Evolutionary conservation across 2,888 invertebrate genomes (phyloP).

Genomic region (Heliconius cydno): DNA sequence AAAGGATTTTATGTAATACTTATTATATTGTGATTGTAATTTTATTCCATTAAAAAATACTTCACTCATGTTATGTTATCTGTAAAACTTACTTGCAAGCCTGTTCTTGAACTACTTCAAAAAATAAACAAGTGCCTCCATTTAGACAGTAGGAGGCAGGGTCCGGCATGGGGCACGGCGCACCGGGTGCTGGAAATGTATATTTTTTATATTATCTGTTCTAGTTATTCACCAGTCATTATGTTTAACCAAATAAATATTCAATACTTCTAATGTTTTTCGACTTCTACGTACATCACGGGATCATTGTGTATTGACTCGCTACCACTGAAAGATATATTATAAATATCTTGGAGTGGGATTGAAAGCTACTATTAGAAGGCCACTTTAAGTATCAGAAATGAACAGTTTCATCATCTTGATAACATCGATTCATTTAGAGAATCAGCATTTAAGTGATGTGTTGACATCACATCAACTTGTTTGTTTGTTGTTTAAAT

Average conservation of each 20-base stretch:
- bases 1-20: no score
- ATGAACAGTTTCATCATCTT: neutral
- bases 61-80: neutral
- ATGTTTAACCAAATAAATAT: no score
- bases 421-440: neutral
- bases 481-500: no score
- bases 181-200: constrained; percentile 77
- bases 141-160: constrained; percentile 91
- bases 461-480: no score
- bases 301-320: neutral
- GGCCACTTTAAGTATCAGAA: neutral
- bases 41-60: neutral
- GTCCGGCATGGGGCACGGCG: constrained; percentile 86
- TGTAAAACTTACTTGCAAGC: constrained; percentile 92
- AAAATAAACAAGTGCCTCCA: constrained; percentile 93
- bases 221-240: no score
- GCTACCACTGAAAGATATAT: neutral
- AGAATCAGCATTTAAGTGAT: neutral
- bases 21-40: neutral
- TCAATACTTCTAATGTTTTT: no score
- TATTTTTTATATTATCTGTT: neutral
- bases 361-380: neutral
- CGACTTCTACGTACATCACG: no score
- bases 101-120: constrained; percentile 89
- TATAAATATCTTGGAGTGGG: neutral